A percentile compares a stretch with the other conserved stretches of the same genome.
Evolutionary conservation across 2,888 invertebrate species (phyloP).

Genomic region (Phyllotreta cruciferae): DNA sequence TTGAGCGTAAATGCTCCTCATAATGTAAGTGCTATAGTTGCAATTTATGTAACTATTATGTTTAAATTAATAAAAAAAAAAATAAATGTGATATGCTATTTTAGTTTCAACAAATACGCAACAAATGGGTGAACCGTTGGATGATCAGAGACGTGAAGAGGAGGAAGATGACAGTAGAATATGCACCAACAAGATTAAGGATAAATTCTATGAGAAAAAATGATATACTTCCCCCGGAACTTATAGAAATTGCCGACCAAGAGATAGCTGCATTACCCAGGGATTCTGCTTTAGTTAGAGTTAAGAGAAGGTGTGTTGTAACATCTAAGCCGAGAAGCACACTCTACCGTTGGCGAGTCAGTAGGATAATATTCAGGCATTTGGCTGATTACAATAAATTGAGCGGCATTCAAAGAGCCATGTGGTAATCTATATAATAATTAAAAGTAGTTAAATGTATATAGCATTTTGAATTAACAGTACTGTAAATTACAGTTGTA

Average conservation of each 20-base stretch:
- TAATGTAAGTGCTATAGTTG: too few relatives aligned
- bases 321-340: conserved; percentile 88
- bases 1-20: conserved; percentile 13
- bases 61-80: not conserved
- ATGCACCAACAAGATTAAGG: conserved; percentile 79
- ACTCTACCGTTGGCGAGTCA: conserved; percentile 82
- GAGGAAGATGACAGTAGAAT: conserved; percentile 75
- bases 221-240: conserved; percentile 81
- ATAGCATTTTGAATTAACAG: too few relatives aligned
- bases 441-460: too few relatives aligned
- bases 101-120: conserved; percentile 75
- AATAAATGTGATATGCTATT: conserved; percentile 39
- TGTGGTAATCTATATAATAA: conserved; percentile 71
- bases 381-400: conserved; percentile 94
- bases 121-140: conserved; percentile 81
- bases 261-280: conserved; percentile 79
- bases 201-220: conserved; percentile 85
- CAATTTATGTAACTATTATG: too few relatives aligned
- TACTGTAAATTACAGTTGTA: too few relatives aligned
- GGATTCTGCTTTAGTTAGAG: conserved; percentile 71
- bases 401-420: conserved; percentile 91
- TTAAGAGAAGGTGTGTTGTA: conserved; percentile 81
- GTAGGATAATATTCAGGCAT: conserved; percentile 89
- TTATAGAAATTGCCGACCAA: conserved; percentile 77
- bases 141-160: conserved; percentile 89